Percentiles rank a stretch among this genome's conserved stretches.
Evolutionary conservation across 35 echinoderm and acorn worm genomes (phyloP).

Genomic region (Apostichopus japonicus): DNA sequence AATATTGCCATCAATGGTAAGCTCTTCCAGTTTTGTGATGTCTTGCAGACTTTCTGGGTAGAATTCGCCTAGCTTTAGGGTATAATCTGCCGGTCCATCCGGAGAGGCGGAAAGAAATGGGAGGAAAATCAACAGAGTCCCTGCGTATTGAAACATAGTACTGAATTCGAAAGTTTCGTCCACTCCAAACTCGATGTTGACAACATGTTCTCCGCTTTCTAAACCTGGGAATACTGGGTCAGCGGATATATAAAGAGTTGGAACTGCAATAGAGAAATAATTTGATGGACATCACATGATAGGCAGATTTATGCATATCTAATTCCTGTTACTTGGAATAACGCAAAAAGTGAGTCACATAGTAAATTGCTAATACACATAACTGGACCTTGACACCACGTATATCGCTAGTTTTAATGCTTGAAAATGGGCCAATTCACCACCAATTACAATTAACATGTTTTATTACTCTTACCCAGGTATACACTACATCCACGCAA

Average conservation of each 20-base stretch:
- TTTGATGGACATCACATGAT: too few relatives aligned
- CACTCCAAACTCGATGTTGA: neutral
- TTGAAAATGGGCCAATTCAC: too few relatives aligned
- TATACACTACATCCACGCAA: too few relatives aligned
- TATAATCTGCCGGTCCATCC: neutral
- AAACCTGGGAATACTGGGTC: neutral
- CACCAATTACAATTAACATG: too few relatives aligned
- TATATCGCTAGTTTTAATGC: too few relatives aligned
- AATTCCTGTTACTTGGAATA: too few relatives aligned
- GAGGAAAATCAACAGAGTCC: neutral
- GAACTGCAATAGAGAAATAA: neutral
- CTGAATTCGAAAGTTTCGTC: neutral
- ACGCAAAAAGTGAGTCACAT: too few relatives aligned
- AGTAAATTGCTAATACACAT: too few relatives aligned
- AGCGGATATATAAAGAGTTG: neutral
- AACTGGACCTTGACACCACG: too few relatives aligned
- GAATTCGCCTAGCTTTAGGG: neutral
- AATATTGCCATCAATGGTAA: neutral
- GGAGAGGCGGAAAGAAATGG: neutral
- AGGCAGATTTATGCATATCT: too few relatives aligned
- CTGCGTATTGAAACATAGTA: neutral
- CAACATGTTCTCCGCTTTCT: neutral
- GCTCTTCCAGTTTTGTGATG: neutral
- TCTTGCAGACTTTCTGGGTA: neutral
- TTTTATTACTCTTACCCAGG: too few relatives aligned